phyloP scores from a whole-genome alignment of 1,140 invertebrate genomes.

The Asbolus verrucosus region DNA sequence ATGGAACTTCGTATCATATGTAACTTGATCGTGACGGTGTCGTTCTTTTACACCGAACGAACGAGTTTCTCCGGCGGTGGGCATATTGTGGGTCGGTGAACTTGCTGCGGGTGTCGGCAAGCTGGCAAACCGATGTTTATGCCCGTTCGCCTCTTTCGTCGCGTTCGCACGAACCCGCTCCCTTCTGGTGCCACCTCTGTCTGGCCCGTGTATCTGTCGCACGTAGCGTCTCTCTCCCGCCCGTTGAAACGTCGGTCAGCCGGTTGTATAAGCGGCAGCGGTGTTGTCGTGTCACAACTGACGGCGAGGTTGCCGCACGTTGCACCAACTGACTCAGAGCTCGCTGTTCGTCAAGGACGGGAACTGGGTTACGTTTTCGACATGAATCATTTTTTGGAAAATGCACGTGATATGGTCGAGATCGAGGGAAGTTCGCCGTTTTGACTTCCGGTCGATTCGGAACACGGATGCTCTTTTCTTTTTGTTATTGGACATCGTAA shows the following conservation, averaged over 20 bases:
- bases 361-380: slow-evolving; percentile 3
- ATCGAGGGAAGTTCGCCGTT: not conserved
- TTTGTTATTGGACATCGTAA: not conserved
- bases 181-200: too few species aligned
- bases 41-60: not conserved
- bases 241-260: not conserved
- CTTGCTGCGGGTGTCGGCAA: slow-evolving; percentile 34
- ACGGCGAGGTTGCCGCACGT: slow-evolving; percentile 2
- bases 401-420: not conserved
- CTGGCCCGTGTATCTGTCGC: too few species aligned
- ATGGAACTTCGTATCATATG: slow-evolving; percentile 6
- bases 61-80: slow-evolving; percentile 40
- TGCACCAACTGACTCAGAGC: slow-evolving; percentile 15
- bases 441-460: not conserved
- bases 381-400: not conserved
- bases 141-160: slow-evolving; percentile 21
- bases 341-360: slow-evolving; percentile 24
- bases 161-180: too few species aligned
- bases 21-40: slow-evolving; percentile 19
- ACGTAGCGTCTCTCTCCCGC: too few species aligned
- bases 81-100: slow-evolving; percentile 45
- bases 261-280: slow-evolving; percentile 18
- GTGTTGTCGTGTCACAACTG: not conserved
- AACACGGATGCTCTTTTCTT: not conserved
- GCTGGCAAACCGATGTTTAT: slow-evolving; percentile 38